These are phyloP conservation scores for Stenopsyche tienmushanensis DNA, from an alignment of 1,140 invertebrate genomes.

Conservation along the genomic window DNA sequence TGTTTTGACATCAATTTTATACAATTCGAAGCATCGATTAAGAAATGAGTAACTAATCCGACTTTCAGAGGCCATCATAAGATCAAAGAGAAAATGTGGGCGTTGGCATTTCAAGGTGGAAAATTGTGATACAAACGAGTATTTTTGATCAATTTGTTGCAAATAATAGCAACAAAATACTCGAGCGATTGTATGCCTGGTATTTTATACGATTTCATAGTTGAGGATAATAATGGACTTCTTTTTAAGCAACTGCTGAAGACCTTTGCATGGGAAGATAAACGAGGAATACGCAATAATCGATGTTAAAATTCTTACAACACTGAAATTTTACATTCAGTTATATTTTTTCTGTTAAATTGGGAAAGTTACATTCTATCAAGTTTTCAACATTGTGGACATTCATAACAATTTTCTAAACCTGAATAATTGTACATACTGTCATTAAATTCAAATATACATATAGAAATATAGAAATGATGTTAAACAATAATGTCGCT, in stretches of 20 bases:
- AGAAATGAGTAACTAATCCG: constrained; percentile 47
- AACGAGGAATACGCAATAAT: constrained; percentile 47
- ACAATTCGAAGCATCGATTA: too few relatives aligned
- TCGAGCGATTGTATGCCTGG: constrained; percentile 60
- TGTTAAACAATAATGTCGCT: too few relatives aligned
- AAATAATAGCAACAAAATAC: constrained; percentile 58
- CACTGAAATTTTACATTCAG: too few relatives aligned
- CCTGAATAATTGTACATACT: too few relatives aligned
- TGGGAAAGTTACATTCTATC: too few relatives aligned
- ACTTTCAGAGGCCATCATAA: constrained; percentile 58
- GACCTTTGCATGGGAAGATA: constrained; percentile 62
- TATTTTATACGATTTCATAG: constrained; percentile 62
- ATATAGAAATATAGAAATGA: too few relatives aligned
- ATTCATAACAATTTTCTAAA: too few relatives aligned
- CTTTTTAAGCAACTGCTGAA: constrained; percentile 60
- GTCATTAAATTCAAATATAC: too few relatives aligned
- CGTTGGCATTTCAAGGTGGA: constrained; percentile 51
- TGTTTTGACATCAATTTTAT: too few relatives aligned
- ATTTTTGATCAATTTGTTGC: constrained; percentile 58
- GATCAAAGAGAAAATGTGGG: constrained; percentile 56
- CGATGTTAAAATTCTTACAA: constrained; percentile 49
- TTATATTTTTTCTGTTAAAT: too few relatives aligned
- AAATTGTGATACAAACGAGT: constrained; percentile 51
- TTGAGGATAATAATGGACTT: constrained; percentile 55
- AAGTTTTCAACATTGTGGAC: too few relatives aligned